Percentiles rank a stretch among this genome's conserved stretches.
phyloP scores from a whole-genome alignment of 2,797 vertebrate genomes.

The Enteromius radiatus region DNA sequence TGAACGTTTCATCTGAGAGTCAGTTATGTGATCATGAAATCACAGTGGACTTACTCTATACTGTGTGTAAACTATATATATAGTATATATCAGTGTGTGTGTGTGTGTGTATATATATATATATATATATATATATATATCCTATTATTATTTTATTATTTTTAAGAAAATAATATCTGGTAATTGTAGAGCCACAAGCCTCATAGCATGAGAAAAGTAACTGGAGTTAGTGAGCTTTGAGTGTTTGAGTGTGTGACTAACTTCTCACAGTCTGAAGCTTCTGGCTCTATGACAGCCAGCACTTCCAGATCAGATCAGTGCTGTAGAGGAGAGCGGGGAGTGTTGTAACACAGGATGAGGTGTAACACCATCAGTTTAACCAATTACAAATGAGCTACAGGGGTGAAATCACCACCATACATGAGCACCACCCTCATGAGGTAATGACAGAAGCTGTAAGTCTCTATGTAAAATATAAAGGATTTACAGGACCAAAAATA shows the following conservation, averaged over 20 bases:
- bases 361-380: slow-evolving; percentile 29
- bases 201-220: slow-evolving; percentile 1
- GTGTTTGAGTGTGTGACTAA: slow-evolving; percentile 5
- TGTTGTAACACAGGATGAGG: slow-evolving; percentile 8
- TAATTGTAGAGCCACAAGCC: neutral
- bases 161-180: neutral
- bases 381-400: slow-evolving; percentile 20
- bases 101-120: neutral
- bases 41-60: neutral
- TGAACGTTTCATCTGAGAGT: slow-evolving; percentile 60
- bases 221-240: slow-evolving; percentile 11
- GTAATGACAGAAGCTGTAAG: neutral
- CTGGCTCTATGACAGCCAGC: neutral
- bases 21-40: slow-evolving; percentile 17
- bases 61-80: neutral
- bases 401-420: neutral
- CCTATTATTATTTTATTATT: neutral
- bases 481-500: neutral
- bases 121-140: neutral
- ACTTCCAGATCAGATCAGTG: neutral
- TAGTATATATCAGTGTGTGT: neutral
- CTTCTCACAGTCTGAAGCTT: slow-evolving; percentile 24
- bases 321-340: neutral
- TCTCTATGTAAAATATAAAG: neutral
- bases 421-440: neutral